phyloP scores from a whole-genome alignment of 2,113 vertebrate species.

The Hepsetus odoe region DNA sequence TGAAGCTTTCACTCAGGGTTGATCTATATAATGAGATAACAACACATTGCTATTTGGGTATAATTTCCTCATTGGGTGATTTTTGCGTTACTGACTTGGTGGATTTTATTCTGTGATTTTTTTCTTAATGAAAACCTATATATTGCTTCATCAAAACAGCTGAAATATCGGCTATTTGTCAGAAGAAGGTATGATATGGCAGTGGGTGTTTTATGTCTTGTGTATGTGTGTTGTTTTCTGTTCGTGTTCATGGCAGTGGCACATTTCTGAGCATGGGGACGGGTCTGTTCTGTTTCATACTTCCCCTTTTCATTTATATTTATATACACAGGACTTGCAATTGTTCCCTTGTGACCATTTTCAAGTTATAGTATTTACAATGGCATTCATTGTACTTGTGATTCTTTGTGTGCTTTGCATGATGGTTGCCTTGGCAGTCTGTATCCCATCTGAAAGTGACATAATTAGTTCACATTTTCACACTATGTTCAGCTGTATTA shows the following conservation, averaged over 20 bases:
- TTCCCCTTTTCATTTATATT: not conserved
- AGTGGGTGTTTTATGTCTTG: constrained; percentile 59
- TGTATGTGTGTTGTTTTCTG: constrained; percentile 59
- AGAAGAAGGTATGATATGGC: constrained; percentile 94
- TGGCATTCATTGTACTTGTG: not conserved
- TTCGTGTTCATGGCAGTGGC: constrained; percentile 49
- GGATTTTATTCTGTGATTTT: constrained; percentile 4
- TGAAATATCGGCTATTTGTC: constrained; percentile 99
- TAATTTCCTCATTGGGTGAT: no score
- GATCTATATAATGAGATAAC: constrained; percentile 1
- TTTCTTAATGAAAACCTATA: no score
- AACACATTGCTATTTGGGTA: not conserved
- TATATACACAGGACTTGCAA: not conserved
- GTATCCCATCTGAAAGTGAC: constrained; percentile 29
- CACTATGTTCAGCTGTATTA: constrained; percentile 2
- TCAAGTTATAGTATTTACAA: constrained; percentile 8
- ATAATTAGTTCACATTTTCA: constrained; percentile 22
- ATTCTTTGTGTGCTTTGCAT: constrained; percentile 12
- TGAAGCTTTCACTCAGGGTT: not conserved
- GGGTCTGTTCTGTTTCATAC: not conserved
- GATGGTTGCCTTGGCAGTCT: constrained; percentile 27
- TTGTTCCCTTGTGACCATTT: not conserved
- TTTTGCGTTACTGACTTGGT: not conserved
- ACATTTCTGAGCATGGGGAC: not conserved
- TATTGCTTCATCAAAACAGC: constrained; percentile 86